Conservation (phyloP, 2,113 vertebrate species). For the Brachypteracias leptosomus region DNA sequence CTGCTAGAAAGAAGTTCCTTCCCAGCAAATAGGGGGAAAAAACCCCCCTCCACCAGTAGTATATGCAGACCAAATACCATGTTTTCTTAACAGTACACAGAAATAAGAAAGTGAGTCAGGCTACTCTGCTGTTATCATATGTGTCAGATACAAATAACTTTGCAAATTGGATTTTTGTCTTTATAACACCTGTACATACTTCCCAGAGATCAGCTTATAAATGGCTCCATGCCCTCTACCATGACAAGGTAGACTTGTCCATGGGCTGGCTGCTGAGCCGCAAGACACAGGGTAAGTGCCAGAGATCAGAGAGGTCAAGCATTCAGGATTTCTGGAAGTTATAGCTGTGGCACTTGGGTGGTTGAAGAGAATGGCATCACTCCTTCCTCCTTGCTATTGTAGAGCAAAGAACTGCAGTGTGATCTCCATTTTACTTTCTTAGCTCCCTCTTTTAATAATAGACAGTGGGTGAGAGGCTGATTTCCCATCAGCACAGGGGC, state of each 20-base stretch:
- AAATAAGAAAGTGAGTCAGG: neutral
- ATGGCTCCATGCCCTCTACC: neutral
- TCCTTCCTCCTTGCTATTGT: neutral
- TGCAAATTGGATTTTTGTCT: neutral
- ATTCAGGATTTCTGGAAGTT: neutral
- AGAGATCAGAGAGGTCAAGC: neutral
- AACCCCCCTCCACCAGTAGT: neutral
- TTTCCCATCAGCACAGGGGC: neutral
- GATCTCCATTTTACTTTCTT: neutral
- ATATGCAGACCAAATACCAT: neutral
- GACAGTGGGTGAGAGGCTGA: neutral
- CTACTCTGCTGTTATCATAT: neutral
- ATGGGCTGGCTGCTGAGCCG: neutral
- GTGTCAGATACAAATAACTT: neutral
- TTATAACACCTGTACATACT: neutral
- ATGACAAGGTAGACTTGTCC: neutral
- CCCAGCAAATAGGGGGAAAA: neutral
- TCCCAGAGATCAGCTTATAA: neutral
- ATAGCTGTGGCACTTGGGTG: neutral
- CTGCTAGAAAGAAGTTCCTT: neutral
- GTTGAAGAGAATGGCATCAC: neutral
- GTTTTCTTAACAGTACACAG: neutral
- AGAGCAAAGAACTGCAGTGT: neutral
- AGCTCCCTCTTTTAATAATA: neutral
- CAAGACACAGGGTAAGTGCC: neutral